A percentile compares a stretch with the other conserved stretches of the same genome.
phyloP scores from a whole-genome alignment of 2,113 vertebrate genomes.

The Hemiprocne comata region DNA sequence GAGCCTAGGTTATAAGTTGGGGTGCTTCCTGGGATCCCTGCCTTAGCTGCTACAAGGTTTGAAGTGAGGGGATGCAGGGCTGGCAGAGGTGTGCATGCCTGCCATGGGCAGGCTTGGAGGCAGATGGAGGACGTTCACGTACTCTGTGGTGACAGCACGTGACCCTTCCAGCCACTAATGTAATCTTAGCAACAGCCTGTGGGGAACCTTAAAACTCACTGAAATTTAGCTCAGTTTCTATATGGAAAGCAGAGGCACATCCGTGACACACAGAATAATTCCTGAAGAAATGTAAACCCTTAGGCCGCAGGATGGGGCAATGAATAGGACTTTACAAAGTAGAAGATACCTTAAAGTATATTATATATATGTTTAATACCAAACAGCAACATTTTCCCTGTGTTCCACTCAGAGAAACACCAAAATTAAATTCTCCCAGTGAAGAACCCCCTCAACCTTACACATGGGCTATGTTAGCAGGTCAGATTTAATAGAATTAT shows the following conservation, averaged over 20 bases:
- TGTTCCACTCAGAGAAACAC: background rate
- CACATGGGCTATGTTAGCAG: rapidly evolving
- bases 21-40: background rate
- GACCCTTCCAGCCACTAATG: background rate
- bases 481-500: background rate
- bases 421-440: background rate
- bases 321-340: background rate
- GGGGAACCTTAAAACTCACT: background rate
- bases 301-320: background rate
- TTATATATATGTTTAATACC: background rate
- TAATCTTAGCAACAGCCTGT: background rate
- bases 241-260: background rate
- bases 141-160: rapidly evolving
- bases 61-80: background rate
- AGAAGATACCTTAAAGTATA: background rate
- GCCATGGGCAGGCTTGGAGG: background rate
- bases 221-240: background rate
- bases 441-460: background rate
- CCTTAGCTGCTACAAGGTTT: background rate
- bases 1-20: background rate
- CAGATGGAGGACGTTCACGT: background rate
- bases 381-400: background rate
- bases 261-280: background rate
- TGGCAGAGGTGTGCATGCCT: background rate
- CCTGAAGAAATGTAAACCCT: background rate